A percentile compares a stretch with the other conserved stretches of the same genome.
Evolutionary conservation across 1,140 invertebrate genomes (phyloP).

Genomic region (Cyphomyrmex costatus): DNA sequence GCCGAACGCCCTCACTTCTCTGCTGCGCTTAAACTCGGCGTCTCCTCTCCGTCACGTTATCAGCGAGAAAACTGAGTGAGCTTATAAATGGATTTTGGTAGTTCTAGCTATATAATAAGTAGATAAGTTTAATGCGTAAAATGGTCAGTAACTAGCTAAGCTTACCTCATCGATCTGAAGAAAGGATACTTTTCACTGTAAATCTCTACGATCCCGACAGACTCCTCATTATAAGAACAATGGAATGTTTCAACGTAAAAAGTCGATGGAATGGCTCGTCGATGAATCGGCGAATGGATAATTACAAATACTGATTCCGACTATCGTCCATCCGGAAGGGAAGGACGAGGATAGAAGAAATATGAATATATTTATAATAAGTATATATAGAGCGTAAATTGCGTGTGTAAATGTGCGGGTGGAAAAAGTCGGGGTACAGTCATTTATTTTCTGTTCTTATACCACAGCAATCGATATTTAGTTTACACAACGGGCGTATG

Average conservation of each 20-base stretch:
- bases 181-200: constrained; percentile 49
- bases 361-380: constrained; percentile 23
- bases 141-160: constrained; percentile 61
- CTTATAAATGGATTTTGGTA: constrained; percentile 36
- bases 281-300: constrained; percentile 65
- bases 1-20: constrained; percentile 65
- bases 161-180: constrained; percentile 56
- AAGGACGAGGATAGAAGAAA: constrained; percentile 30
- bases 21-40: constrained; percentile 66
- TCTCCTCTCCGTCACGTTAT: constrained; percentile 46
- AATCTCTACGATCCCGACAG: constrained; percentile 49
- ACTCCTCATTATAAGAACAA: constrained; percentile 49
- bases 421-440: constrained; percentile 75
- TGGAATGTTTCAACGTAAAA: constrained; percentile 72
- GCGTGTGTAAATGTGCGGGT: constrained; percentile 34
- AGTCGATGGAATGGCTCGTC: constrained; percentile 68
- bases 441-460: constrained; percentile 82
- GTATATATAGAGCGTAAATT: constrained; percentile 12
- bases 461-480: constrained; percentile 80
- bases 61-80: constrained; percentile 45
- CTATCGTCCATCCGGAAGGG: constrained; percentile 41
- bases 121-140: constrained; percentile 53
- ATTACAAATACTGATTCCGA: constrained; percentile 52
- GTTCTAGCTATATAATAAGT: constrained; percentile 43
- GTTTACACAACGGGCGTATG: constrained; percentile 80